These are phyloP conservation scores for Prionace glauca DNA, from an alignment of 2,797 vertebrate species.

Conservation along the genomic window DNA sequence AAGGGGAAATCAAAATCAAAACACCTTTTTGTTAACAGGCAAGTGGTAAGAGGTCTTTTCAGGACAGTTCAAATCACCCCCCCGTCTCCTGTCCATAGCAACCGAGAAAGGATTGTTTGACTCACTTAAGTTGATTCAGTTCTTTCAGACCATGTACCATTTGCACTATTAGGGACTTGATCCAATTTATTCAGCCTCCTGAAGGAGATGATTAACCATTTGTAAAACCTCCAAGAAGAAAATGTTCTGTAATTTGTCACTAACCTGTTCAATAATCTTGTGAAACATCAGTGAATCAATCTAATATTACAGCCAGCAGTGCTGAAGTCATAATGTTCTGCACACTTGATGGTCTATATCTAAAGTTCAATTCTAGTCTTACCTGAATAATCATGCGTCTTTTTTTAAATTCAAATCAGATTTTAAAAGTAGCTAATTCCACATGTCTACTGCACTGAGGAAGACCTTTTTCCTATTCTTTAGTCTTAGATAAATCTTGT, in stretches of 20 bases:
- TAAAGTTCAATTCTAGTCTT: background rate
- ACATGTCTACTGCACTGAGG: background rate
- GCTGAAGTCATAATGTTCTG: background rate
- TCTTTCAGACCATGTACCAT: background rate
- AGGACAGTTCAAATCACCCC: too few species aligned
- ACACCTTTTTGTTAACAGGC: too few species aligned
- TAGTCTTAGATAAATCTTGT: background rate
- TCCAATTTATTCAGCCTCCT: background rate
- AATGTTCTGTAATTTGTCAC: background rate
- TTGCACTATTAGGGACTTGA: background rate
- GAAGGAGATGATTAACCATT: conserved; percentile 10
- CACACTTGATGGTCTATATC: background rate
- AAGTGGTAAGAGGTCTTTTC: too few species aligned
- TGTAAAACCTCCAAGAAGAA: conserved; percentile 1
- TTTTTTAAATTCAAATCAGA: background rate
- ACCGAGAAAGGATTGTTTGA: background rate
- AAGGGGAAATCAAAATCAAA: too few species aligned
- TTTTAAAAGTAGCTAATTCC: background rate
- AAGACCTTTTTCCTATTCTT: background rate
- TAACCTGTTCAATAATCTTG: background rate
- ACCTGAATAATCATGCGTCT: background rate
- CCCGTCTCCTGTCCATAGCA: too few species aligned
- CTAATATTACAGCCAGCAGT: background rate
- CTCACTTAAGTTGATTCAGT: background rate
- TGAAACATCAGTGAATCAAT: conserved; percentile 1